phyloP scores from a whole-genome alignment of 2,888 invertebrate species.

The Conus canariensis region DNA sequence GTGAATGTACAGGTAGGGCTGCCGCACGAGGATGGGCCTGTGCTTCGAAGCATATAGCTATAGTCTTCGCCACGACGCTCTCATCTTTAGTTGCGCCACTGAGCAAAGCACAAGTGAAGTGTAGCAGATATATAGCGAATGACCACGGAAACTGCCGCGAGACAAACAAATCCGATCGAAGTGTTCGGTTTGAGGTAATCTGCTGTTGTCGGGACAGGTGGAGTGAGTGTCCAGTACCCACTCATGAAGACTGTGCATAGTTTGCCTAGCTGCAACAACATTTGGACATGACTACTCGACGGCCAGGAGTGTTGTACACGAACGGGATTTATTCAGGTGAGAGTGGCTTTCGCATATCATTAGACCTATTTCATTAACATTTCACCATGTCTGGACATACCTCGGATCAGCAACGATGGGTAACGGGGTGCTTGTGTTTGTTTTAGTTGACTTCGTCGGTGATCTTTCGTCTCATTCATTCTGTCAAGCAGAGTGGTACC shows the following conservation, averaged over 20 bases:
- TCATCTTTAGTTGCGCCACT: neutral
- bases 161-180: conserved; percentile 27
- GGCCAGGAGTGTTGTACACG: conserved; percentile 30
- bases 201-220: neutral
- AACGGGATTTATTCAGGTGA: conserved; percentile 33
- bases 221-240: conserved; percentile 1
- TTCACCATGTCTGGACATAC: conserved; percentile 4
- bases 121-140: conserved; percentile 25
- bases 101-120: neutral
- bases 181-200: neutral
- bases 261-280: conserved; percentile 1
- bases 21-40: conserved; percentile 31
- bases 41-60: conserved; percentile 5
- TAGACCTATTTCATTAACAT: no score
- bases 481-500: no score
- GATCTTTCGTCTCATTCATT: no score
- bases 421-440: no score
- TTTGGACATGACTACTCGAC: conserved; percentile 31
- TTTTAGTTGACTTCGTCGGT: no score
- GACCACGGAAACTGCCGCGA: conserved; percentile 30
- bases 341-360: conserved; percentile 18
- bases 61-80: neutral
- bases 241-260: conserved; percentile 27
- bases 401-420: neutral
- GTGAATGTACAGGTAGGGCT: neutral